phyloP scores from a whole-genome alignment of 2,888 invertebrate genomes.

The Andrena praecox region DNA sequence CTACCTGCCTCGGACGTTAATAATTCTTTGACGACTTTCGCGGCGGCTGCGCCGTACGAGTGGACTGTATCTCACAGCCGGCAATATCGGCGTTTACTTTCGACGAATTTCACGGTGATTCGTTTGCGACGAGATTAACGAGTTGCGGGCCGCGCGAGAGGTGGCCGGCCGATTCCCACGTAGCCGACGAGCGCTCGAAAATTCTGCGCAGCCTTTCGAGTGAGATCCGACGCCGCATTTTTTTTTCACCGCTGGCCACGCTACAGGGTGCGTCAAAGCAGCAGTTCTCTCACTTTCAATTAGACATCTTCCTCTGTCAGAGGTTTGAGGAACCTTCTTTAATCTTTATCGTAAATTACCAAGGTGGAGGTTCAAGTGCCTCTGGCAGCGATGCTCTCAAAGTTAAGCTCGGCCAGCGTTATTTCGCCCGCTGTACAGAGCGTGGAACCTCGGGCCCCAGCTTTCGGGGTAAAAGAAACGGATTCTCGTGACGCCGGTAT shows the following conservation, averaged over 20 bases:
- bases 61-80: neutral
- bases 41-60: slow-evolving; percentile 6
- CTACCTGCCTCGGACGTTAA: slow-evolving; percentile 36
- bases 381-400: no score
- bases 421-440: slow-evolving; percentile 10
- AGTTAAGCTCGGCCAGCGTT: neutral
- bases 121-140: slow-evolving; percentile 27
- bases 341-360: no score
- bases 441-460: slow-evolving; percentile 65
- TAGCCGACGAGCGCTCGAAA: slow-evolving; percentile 12
- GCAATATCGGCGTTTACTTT: slow-evolving; percentile 16
- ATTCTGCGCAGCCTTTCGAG: neutral
- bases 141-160: neutral
- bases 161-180: slow-evolving; percentile 18
- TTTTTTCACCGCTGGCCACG: neutral
- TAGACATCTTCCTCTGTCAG: no score
- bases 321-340: no score
- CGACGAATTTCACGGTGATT: slow-evolving; percentile 50
- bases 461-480: slow-evolving; percentile 71
- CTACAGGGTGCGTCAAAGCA: no score
- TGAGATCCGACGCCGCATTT: neutral
- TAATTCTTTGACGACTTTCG: slow-evolving; percentile 57
- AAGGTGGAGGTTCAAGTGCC: no score
- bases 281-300: no score
- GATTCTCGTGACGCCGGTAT: slow-evolving; percentile 78